Conservation (phyloP, 2,113 vertebrate species). For the Scatophagus argus region DNA sequence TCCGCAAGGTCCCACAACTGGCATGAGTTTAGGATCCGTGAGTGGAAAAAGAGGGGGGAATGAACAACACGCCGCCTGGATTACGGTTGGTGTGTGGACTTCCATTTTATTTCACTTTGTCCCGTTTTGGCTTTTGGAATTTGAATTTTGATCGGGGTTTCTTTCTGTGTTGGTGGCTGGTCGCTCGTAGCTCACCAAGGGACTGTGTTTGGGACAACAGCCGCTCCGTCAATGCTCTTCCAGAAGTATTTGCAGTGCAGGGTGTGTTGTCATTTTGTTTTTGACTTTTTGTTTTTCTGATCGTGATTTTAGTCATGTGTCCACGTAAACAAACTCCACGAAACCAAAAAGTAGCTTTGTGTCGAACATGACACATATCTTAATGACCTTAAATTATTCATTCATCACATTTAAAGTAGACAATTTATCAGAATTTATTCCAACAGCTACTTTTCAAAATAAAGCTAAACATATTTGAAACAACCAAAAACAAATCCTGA, state of each 20-base stretch:
- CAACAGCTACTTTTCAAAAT: neutral
- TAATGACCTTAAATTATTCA: neutral
- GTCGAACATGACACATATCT: neutral
- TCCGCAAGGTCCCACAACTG: conserved; percentile 52
- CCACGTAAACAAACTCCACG: neutral
- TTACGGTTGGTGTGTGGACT: conserved; percentile 84
- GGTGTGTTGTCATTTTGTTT: conserved; percentile 62
- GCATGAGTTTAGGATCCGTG: conserved; percentile 70
- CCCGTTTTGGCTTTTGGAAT: conserved; percentile 17
- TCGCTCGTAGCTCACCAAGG: conserved; percentile 8
- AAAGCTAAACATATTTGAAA: neutral
- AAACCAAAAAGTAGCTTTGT: neutral
- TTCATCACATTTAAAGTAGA: neutral
- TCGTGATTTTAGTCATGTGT: neutral
- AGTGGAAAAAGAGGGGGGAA: conserved; percentile 74
- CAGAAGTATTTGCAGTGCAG: conserved; percentile 65
- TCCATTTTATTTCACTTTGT: conserved; percentile 57
- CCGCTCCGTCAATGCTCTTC: conserved; percentile 56
- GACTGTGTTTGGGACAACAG: conserved; percentile 41
- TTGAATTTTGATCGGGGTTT: conserved; percentile 8
- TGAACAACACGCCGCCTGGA: conserved; percentile 82
- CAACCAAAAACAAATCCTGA: too few species aligned
- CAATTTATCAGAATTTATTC: fast-evolving
- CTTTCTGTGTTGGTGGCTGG: conserved; percentile 37
- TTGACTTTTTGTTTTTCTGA: neutral